Conservation (phyloP, 2,888 invertebrate genomes). For the Ceratothoa steindachneri region DNA sequence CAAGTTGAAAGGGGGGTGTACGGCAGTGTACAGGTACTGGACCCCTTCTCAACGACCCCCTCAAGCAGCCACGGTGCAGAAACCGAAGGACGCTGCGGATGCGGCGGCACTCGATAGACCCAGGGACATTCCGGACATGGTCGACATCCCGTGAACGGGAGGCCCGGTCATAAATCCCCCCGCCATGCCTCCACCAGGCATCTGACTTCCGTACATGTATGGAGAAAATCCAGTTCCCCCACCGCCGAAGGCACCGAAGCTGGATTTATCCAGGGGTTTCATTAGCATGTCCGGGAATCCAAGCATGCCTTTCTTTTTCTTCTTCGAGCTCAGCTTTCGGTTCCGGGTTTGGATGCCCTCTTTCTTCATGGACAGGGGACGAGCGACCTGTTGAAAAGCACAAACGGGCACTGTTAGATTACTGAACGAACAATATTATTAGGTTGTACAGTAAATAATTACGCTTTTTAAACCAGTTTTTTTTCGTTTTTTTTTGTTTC, state of each 20-base stretch:
- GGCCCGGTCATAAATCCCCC: neutral
- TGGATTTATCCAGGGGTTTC: constrained; percentile 35
- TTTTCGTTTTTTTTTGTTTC: too few species aligned
- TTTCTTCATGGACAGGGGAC: constrained; percentile 49
- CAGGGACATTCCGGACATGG: neutral
- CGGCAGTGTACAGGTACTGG: too few species aligned
- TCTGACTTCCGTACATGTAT: constrained; percentile 18
- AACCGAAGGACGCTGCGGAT: neutral
- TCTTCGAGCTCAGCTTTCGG: constrained; percentile 47
- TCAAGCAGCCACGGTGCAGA: neutral
- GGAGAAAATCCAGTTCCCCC: constrained; percentile 9
- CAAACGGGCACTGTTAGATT: too few species aligned
- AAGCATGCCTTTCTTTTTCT: constrained; percentile 47
- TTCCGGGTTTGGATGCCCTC: constrained; percentile 48
- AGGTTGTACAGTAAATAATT: too few species aligned
- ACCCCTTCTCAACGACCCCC: too few species aligned
- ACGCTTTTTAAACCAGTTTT: too few species aligned
- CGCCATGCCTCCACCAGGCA: constrained; percentile 12
- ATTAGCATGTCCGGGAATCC: constrained; percentile 42
- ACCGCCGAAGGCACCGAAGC: constrained; percentile 18
- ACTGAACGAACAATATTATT: too few species aligned
- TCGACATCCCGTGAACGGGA: neutral
- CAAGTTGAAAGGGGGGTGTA: too few species aligned
- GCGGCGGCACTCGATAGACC: neutral
- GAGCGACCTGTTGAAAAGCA: constrained; percentile 46